Conservation (phyloP, 1,140 invertebrate genomes). For the Schlechtendalia chinensis region DNA sequence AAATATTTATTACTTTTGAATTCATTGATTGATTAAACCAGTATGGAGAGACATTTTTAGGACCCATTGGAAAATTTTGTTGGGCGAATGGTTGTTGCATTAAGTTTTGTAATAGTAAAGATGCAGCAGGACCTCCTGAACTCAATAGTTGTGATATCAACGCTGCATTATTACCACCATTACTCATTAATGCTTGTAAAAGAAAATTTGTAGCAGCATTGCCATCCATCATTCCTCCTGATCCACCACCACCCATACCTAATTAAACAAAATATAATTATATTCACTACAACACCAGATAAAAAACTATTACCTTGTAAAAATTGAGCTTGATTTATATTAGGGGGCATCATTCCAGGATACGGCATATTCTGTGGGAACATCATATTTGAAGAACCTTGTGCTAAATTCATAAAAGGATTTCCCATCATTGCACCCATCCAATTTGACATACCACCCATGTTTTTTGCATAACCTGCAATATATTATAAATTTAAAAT, state of each 20-base stretch:
- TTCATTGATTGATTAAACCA: conserved; percentile 44
- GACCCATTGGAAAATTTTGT: conserved; percentile 38
- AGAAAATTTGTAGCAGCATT: conserved; percentile 44
- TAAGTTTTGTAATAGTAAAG: conserved; percentile 33
- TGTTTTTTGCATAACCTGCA: conserved; percentile 33
- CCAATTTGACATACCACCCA: conserved; percentile 40
- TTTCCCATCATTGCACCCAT: conserved; percentile 46
- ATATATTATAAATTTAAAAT: too few species aligned
- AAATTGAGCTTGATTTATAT: conserved; percentile 43
- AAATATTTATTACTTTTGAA: conserved; percentile 19
- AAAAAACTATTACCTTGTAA: conserved; percentile 36
- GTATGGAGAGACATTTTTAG: conserved; percentile 35
- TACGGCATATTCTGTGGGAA: conserved; percentile 45
- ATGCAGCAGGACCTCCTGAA: conserved; percentile 32
- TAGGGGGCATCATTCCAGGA: conserved; percentile 43
- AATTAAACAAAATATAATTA: neutral
- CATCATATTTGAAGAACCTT: conserved; percentile 48
- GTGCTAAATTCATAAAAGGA: conserved; percentile 41
- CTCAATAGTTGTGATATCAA: conserved; percentile 28
- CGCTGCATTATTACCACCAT: conserved; percentile 37
- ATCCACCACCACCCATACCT: conserved; percentile 37
- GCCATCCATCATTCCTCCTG: conserved; percentile 31
- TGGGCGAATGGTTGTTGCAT: conserved; percentile 37
- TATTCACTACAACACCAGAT: neutral
- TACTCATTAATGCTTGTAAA: conserved; percentile 41